These are phyloP conservation scores for Ciconia stormi DNA, from an alignment of 2,113 vertebrate genomes.

Conservation along the genomic window DNA sequence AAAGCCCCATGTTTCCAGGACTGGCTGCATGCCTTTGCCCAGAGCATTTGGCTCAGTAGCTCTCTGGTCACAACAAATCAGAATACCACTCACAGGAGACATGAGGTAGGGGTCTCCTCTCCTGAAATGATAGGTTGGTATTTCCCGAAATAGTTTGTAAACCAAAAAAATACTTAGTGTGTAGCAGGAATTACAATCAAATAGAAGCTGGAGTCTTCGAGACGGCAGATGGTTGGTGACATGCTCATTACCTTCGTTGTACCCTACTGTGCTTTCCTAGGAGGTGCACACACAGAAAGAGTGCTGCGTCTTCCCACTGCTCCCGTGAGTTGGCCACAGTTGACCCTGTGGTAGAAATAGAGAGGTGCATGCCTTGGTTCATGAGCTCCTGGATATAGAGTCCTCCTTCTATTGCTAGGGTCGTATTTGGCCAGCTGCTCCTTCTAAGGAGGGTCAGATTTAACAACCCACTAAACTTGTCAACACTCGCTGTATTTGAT, in stretches of 20 bases:
- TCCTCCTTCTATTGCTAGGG: background rate
- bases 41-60: background rate
- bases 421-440: background rate
- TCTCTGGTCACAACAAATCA: background rate
- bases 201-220: background rate
- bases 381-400: background rate
- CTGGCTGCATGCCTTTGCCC: background rate
- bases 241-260: background rate
- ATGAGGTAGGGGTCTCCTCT: background rate
- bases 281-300: too few species aligned
- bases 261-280: background rate
- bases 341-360: background rate
- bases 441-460: background rate
- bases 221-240: background rate
- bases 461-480: background rate
- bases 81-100: background rate
- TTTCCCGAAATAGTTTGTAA: background rate
- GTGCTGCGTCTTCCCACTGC: background rate
- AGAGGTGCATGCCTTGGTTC: background rate
- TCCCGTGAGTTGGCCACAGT: background rate
- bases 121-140: background rate
- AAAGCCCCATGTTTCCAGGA: background rate
- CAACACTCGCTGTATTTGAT: background rate
- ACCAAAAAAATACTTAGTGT: background rate
- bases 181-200: background rate